These are phyloP conservation scores for Corella eumyota DNA, from an alignment of 23 tunicate species.

Conservation along the genomic window DNA sequence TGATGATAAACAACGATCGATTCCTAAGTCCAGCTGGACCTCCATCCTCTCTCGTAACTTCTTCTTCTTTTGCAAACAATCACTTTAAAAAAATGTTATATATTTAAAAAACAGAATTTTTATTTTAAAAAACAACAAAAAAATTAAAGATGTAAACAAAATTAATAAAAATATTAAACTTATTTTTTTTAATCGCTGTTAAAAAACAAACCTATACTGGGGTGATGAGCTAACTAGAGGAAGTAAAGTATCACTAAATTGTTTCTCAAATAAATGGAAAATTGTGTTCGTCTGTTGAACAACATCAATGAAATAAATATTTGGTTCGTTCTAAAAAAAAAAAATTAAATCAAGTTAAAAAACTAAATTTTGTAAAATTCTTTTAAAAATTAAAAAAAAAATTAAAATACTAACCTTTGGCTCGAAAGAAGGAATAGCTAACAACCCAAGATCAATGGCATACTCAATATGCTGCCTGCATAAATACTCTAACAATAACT, in stretches of 20 bases:
- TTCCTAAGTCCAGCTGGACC: constrained; percentile 69
- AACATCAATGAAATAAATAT: constrained; percentile 70
- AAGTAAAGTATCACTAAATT: constrained; percentile 82
- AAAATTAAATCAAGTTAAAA: background rate
- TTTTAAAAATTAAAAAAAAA: background rate
- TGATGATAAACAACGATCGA: constrained; percentile 54
- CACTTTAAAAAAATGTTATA: constrained; percentile 18
- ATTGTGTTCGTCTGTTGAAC: constrained; percentile 93
- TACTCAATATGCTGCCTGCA: constrained; percentile 88
- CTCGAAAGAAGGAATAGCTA: constrained; percentile 57
- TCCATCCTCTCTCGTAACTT: constrained; percentile 75
- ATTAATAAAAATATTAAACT: constrained; percentile 1
- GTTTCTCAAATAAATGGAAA: constrained; percentile 93
- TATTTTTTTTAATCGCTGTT: background rate
- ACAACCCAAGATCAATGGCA: constrained; percentile 77
- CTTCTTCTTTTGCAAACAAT: constrained; percentile 76
- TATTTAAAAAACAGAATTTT: background rate
- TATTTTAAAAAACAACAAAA: background rate
- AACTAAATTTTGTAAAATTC: background rate
- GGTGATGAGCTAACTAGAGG: constrained; percentile 70
- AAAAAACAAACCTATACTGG: constrained; percentile 31
- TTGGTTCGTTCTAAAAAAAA: constrained; percentile 51
- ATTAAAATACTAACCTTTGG: constrained; percentile 39
- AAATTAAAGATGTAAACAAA: background rate
- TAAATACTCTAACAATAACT: constrained; percentile 61